These are phyloP conservation scores for Aspidoscelis tigris DNA, from an alignment of 2,113 vertebrate genomes.

Conservation along the genomic window DNA sequence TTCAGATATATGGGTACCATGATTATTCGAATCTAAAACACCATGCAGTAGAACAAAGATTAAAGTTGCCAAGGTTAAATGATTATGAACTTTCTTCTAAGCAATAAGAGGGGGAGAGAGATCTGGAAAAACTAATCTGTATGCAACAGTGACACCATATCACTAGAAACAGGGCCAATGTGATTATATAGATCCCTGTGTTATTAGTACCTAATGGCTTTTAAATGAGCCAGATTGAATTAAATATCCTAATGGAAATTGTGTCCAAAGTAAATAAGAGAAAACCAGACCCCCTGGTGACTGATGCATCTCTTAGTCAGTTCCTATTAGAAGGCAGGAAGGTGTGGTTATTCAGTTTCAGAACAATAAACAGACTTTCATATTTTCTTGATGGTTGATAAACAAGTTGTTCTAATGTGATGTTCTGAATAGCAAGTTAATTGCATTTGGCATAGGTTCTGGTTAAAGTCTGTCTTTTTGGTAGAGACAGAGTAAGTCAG, in stretches of 20 bases:
- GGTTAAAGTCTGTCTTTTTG: not conserved
- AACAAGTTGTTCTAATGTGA: not conserved
- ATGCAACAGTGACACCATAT: constrained; percentile 39
- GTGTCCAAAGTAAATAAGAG: constrained; percentile 51
- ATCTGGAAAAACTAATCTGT: constrained; percentile 47
- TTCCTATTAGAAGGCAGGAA: constrained; percentile 53
- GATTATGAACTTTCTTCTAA: constrained; percentile 4
- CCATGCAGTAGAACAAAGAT: not conserved
- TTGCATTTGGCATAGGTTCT: not conserved
- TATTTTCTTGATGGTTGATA: constrained; percentile 38
- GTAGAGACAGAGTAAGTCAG: too few relatives aligned
- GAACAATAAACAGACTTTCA: constrained; percentile 47
- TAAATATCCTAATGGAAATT: constrained; percentile 57
- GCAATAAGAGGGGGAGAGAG: constrained; percentile 11
- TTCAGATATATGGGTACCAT: not conserved
- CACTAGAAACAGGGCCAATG: constrained; percentile 57
- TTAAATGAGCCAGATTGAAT: constrained; percentile 66
- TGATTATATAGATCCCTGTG: constrained; percentile 50
- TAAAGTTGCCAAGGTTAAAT: not conserved
- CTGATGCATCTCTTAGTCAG: constrained; percentile 29
- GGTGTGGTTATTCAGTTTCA: constrained; percentile 34
- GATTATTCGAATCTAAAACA: not conserved
- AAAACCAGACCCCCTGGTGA: constrained; percentile 50
- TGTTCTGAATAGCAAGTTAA: constrained; percentile 34
- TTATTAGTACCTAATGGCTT: constrained; percentile 59